A percentile compares a stretch with the other conserved stretches of the same genome.
These are phyloP conservation scores for Heliocidaris tuberculata DNA, from an alignment of 35 echinoderm and acorn worm species.

Conservation along the genomic window DNA sequence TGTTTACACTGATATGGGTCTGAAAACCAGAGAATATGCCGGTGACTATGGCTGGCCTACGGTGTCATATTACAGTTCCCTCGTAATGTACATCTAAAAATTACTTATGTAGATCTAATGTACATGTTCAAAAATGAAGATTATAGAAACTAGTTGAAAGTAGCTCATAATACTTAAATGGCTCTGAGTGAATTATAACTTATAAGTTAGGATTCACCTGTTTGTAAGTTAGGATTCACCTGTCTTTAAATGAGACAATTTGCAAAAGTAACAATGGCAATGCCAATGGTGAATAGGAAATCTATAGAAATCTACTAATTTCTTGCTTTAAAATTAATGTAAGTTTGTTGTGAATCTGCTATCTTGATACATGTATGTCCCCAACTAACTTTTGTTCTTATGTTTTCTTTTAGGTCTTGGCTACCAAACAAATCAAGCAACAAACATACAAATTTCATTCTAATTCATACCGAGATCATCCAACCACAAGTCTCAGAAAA, in stretches of 20 bases:
- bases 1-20: too few species aligned
- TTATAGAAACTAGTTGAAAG: not conserved
- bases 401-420: not conserved
- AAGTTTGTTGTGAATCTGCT: not conserved
- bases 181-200: not conserved
- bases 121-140: too few species aligned
- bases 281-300: not conserved
- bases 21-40: too few species aligned
- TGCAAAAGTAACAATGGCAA: not conserved
- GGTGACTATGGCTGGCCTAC: too few species aligned
- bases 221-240: not conserved
- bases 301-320: too few species aligned
- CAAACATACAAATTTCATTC: not conserved
- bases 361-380: not conserved
- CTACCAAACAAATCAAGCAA: not conserved
- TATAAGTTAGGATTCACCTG: too few species aligned
- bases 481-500: not conserved
- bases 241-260: not conserved
- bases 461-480: not conserved
- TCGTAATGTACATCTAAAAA: too few species aligned
- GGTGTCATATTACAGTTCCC: too few species aligned
- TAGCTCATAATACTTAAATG: not conserved
- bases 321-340: not conserved
- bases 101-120: too few species aligned
- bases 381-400: not conserved